Base-by-base conservation (phyloP, 37 sponge, comb jelly and placozoan genomes). In the Dysidea cf. avara region DNA sequence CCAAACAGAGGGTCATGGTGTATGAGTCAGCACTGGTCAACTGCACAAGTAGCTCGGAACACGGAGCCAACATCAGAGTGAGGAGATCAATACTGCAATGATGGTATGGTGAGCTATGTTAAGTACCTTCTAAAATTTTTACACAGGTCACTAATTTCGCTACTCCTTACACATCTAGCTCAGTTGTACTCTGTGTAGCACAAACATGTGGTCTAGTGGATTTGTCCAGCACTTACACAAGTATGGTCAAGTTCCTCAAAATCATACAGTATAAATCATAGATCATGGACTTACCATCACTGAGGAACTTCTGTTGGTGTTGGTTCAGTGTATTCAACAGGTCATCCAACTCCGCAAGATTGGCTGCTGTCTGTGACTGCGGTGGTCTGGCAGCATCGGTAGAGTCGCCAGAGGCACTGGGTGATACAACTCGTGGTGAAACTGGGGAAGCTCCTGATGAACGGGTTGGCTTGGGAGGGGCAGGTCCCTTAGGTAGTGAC, bases 331-430 rank as follows among this genome's bases (percentile, higher is more conserved):
- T 26, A 33, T 79, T 56, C 51, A 79, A 28, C 17, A 79, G 80
- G 34, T 39, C 67, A 70, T 79, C 80, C 61, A 79, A 46, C 51
- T 79, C 80, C 3, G 80, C 68, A 14, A 79, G 49, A 35, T 79
- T 79, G 32, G 59, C 59, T 2, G 79, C 26, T 9, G 46, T 43
- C 46, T 43, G 46, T 9, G 46, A 43, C 9, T 43, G 46, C 30
- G 78, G 13, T 49, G 11, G 30, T 26, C 58, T 5, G 5, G 46
- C 7, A 43, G 9, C 5, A 5, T 43, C 9, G 9, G 9, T 12
- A 43, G 46, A 43, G 7, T 43, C 46, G 7, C 9, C 46, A 43
- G 46, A 5, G 7, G 46, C 7, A 49, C 22, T 49, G 29, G 46
- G 29, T 47, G 68, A 20, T 43, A 22, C 53, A 71, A 36, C 32